These are phyloP conservation scores for Trogon surrucura DNA, from an alignment of 2,113 vertebrate species.

Conservation along the genomic window DNA sequence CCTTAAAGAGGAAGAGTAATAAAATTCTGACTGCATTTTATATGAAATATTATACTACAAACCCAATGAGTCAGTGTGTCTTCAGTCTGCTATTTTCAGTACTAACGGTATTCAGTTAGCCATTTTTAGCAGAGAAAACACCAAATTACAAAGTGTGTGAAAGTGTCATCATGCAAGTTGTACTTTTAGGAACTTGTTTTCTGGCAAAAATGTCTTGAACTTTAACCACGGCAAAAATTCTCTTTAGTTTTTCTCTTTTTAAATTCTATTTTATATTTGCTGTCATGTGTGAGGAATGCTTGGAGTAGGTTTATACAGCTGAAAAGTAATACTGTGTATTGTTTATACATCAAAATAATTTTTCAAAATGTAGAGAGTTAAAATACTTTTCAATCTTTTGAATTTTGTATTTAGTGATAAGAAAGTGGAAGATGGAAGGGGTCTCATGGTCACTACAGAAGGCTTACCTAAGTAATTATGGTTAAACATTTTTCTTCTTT, in stretches of 20 bases:
- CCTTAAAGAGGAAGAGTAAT: constrained; percentile 7
- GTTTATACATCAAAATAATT: not conserved
- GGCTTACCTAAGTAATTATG: not conserved
- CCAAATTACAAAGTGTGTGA: constrained; percentile 52
- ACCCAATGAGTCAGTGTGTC: constrained; percentile 2
- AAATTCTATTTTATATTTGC: not conserved
- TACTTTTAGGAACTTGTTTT: constrained; percentile 46
- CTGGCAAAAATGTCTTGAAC: not conserved
- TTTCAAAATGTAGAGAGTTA: not conserved
- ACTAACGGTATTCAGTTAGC: constrained; percentile 50
- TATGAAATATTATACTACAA: constrained; percentile 6
- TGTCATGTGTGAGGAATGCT: not conserved
- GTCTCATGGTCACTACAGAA: not conserved
- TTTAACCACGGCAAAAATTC: not conserved
- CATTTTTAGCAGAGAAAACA: constrained; percentile 59
- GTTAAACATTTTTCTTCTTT: not conserved
- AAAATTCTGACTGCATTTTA: not conserved
- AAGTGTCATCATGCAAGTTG: not conserved
- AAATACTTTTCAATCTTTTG: not conserved
- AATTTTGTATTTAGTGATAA: not conserved
- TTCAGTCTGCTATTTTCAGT: constrained; percentile 49
- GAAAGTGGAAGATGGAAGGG: not conserved
- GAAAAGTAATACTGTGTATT: not conserved
- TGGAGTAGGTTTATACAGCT: not conserved
- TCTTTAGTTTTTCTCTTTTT: not conserved